Base-by-base conservation (phyloP, 1,140 invertebrate genomes). In the Aradophagus sp. region DNA sequence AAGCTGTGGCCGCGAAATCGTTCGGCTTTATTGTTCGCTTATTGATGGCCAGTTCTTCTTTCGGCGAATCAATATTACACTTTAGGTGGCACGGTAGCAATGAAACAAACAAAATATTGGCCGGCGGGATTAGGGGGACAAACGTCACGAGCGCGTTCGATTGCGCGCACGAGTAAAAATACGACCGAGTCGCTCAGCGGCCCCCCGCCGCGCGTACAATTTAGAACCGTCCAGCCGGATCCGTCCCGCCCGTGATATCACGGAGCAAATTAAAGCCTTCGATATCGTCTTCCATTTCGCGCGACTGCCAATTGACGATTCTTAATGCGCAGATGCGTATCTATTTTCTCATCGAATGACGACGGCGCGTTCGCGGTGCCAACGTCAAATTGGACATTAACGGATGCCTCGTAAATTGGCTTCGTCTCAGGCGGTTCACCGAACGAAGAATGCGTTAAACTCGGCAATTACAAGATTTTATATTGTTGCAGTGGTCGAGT, bases 31-130 rank as follows among this genome's bases (percentile, higher is more conserved):
- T 65, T 65, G 68, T 65, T 65, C 34, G 32, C 48, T 55, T 59
- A 72, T 72, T 62, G 62, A 72, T 66, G 12, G 36, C 34, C 48
- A 50, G 48, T 65, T 72, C 29, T 65, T 72, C 55, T 52, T 66
- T 65, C 39, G 44, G 48, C 45, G 55, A 61, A 66, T 72, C 61
- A 71, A 71, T 71, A 65, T 45, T 55, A 42, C 36, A 55, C 27
- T 72, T 72, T 72, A 62, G 23, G 19, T 62, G 56, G 13, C 32
- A 59, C 38, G 20, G 53, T 53, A 68, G 58, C 47, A 63, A 65
- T 63, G 52, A 65, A 73, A 63, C 56, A 65, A 67, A 72, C 55
- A 62, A 73, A 73, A 68, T 53, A 65, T 55, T 58, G 16, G 58
- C 29, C 7, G 29, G 13, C 44, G 17, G 59, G 58, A 63, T 68